phyloP scores from a whole-genome alignment of 2,113 vertebrate species.

The Penelope pileata region DNA sequence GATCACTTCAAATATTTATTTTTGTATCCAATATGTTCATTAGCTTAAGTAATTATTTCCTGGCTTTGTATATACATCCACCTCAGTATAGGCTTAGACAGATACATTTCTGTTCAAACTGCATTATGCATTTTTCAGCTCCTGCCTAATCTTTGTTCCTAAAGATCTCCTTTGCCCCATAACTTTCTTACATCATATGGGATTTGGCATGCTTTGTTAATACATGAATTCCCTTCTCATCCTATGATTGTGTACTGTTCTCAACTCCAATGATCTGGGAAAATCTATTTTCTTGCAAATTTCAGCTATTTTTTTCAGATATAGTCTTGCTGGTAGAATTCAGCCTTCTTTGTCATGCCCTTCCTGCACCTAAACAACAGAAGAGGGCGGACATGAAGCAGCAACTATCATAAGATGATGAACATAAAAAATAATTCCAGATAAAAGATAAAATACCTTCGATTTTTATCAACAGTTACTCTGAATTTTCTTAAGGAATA shows the following conservation, averaged over 20 bases:
- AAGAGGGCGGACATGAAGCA: neutral
- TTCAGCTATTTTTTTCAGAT: neutral
- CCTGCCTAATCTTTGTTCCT: neutral
- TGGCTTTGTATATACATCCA: neutral
- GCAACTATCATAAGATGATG: neutral
- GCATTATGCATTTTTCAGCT: neutral
- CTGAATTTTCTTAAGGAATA: neutral
- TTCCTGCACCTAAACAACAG: neutral
- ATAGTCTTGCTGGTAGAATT: neutral
- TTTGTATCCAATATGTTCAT: neutral
- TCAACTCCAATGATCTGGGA: neutral
- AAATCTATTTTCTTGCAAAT: neutral
- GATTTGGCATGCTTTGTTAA: neutral
- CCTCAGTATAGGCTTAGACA: neutral
- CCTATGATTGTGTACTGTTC: neutral
- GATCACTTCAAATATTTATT: neutral
- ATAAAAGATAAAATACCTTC: neutral
- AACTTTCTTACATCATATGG: neutral
- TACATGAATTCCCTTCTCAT: neutral
- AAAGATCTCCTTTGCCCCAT: neutral
- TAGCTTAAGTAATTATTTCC: neutral
- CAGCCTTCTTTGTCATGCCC: neutral
- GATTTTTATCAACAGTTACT: neutral
- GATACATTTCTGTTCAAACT: neutral
- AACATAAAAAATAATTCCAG: neutral